Base-by-base conservation (phyloP, 2,888 invertebrate genomes). In the Callyntrura guangdongensis region DNA sequence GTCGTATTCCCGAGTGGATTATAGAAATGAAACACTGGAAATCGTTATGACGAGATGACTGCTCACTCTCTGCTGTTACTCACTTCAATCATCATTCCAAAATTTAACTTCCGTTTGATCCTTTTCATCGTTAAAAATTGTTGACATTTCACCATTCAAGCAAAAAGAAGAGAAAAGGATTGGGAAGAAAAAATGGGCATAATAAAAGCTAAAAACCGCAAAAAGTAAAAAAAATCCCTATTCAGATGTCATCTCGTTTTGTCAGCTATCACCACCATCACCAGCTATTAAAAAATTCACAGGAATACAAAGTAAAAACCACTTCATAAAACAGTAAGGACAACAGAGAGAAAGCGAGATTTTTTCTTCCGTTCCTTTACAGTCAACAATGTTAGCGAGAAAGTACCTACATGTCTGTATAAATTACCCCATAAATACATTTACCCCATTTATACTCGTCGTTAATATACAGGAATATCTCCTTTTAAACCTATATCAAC, bases 21-120 rank as follows among this genome's bases (percentile, higher is more conserved):
- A n/a, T 3, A 17, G 72, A 20, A 85, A 72, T 81, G 81, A 81
- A 56, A 8, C 56, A 45, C 45, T 79, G 49, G 72, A n/a, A 72
- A 77, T 77, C 53, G 12, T 20, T 53, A 36, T 36, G 59, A 56
- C 61, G 82, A 82, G 36, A 36, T 6, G 25, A 67, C 83, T 83
- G 22, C 67, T 67, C 67, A 25, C 59, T 67, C 67, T 14, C 59
- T 81, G 27, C 61, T 53, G 14, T 25, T 61, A 9, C 72, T 47
- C 61, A 27, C 11, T 79, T 36, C 74, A 81, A 87, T 86, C 74
- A 87, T 87, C 87, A 59, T 25, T 59, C 72, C 22, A 74, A 72
- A 74, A 83, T 72, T 72, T 74, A 72, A 82, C 89, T 89, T 89
- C 82, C 83, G 83, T 83, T 83, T 82, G 79, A 82, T 56, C 72